Conservation (phyloP, 2,888 invertebrate genomes). For the Pemphredon lugubris region DNA sequence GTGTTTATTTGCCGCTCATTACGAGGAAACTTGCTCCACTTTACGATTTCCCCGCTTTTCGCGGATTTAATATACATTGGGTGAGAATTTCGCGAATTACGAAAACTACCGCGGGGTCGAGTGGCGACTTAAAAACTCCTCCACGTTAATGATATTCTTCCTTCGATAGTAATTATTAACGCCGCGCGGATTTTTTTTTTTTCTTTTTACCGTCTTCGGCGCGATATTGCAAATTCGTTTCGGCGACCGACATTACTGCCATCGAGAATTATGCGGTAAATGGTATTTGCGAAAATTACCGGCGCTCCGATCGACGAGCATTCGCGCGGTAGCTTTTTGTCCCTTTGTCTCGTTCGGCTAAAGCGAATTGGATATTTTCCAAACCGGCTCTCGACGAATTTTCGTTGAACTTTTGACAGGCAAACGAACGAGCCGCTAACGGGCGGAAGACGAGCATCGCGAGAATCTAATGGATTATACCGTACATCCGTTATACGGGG, state of each 20-base stretch:
- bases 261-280: too few relatives aligned
- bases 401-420: slow-evolving; percentile 4
- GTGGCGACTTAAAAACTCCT: too few relatives aligned
- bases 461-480: slow-evolving; percentile 58
- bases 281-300: too few relatives aligned
- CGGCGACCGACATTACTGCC: too few relatives aligned
- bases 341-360: too few relatives aligned
- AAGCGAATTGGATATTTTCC: too few relatives aligned
- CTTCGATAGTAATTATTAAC: slow-evolving; percentile 16
- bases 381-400: neutral
- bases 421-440: slow-evolving; percentile 8
- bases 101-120: neutral
- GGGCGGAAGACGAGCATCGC: too few relatives aligned
- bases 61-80: slow-evolving; percentile 30
- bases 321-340: too few relatives aligned
- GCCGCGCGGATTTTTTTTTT: neutral
- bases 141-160: slow-evolving; percentile 9
- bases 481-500: slow-evolving; percentile 22
- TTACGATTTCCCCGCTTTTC: slow-evolving; percentile 24
- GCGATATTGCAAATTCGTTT: too few relatives aligned
- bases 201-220: neutral
- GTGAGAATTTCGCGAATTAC: slow-evolving; percentile 3
- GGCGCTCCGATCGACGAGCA: too few relatives aligned
- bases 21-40: slow-evolving; percentile 38
- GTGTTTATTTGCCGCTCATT: slow-evolving; percentile 32